Conservation (phyloP, 2,797 vertebrate genomes). For the Phoebastria nigripes region DNA sequence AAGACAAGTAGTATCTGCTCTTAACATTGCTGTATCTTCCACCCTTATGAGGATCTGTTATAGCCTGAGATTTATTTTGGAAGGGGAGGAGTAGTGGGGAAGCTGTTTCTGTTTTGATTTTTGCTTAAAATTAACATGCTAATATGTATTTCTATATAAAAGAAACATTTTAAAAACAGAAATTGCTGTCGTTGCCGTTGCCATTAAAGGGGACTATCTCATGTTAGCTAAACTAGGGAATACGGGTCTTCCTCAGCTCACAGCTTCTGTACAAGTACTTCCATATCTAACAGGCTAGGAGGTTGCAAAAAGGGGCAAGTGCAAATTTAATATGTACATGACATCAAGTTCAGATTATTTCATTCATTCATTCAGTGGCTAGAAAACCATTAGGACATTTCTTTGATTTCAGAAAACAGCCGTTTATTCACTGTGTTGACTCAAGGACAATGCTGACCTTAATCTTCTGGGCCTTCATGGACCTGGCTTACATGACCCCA, state of each 20-base stretch:
- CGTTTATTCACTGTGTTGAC: not conserved
- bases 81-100: not conserved
- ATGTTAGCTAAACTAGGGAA: not conserved
- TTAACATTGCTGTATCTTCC: not conserved
- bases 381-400: not conserved
- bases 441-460: not conserved
- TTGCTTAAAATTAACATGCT: not conserved
- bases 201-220: not conserved
- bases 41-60: not conserved
- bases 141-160: not conserved
- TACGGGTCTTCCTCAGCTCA: not conserved
- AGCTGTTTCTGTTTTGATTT: not conserved
- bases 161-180: not conserved
- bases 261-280: not conserved
- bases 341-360: not conserved
- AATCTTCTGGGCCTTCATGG: not conserved
- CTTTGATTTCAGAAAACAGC: not conserved
- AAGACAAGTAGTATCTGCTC: not conserved
- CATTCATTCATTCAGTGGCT: not conserved
- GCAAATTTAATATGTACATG: not conserved
- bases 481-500: not conserved
- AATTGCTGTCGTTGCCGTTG: fast-evolving
- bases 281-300: not conserved
- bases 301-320: not conserved
- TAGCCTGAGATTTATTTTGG: not conserved